phyloP scores from a whole-genome alignment of 2,797 vertebrate species.

The Anguilla anguilla region DNA sequence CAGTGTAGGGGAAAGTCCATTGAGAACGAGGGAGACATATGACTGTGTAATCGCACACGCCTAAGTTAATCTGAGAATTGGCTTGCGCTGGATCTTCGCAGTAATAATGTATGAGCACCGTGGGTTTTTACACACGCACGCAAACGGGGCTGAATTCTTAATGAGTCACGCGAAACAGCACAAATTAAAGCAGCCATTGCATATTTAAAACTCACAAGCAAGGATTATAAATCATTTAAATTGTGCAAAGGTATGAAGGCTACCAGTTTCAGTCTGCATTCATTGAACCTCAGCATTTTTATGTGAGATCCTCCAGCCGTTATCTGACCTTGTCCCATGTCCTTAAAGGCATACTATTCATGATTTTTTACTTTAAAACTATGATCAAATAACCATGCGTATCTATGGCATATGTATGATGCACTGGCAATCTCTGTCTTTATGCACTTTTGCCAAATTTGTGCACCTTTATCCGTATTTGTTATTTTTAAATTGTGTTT shows the following conservation, averaged over 20 bases:
- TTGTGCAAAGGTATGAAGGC: neutral
- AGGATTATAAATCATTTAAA: conserved; percentile 10
- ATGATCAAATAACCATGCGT: too few species aligned
- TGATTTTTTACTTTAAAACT: too few species aligned
- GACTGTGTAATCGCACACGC: conserved; percentile 13
- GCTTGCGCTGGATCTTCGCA: neutral
- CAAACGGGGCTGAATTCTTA: neutral
- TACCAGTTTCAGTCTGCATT: neutral
- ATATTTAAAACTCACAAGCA: conserved; percentile 3
- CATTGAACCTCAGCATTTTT: neutral
- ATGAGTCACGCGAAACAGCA: conserved; percentile 9
- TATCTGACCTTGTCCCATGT: neutral
- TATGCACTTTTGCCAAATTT: too few species aligned
- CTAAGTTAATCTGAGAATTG: conserved; percentile 10
- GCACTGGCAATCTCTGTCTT: too few species aligned
- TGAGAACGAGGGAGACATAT: neutral
- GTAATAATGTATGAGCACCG: conserved; percentile 6
- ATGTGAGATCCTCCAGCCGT: neutral
- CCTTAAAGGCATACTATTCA: neutral
- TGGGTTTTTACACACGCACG: neutral
- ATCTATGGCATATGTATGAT: too few species aligned
- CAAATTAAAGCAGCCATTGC: conserved; percentile 11
- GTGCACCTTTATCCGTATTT: too few species aligned
- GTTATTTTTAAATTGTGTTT: too few species aligned
- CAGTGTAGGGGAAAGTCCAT: neutral